Evolutionary conservation across 2,113 vertebrate species (phyloP).

Genomic region (Corydoras maculifer): DNA sequence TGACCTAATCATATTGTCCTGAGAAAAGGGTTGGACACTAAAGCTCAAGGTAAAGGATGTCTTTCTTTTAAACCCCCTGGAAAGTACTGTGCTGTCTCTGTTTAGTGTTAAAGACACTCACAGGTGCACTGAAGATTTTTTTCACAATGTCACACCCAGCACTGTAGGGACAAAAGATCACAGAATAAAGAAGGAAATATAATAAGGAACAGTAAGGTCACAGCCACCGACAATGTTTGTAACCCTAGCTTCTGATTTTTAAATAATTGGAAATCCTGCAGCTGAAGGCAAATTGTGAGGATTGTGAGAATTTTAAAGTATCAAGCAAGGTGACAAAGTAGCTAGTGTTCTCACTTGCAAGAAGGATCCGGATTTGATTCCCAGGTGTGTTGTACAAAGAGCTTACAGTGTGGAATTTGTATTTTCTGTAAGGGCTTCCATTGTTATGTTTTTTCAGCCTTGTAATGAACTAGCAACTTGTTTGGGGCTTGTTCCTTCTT

Average conservation of each 20-base stretch:
- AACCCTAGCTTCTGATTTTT: background rate
- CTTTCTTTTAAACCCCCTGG: background rate
- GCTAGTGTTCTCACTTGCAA: too few relatives aligned
- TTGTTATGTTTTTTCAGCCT: too few relatives aligned
- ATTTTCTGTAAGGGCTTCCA: too few relatives aligned
- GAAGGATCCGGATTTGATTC: too few relatives aligned
- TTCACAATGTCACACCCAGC: slow-evolving; percentile 17
- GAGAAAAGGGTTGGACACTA: background rate
- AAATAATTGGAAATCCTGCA: too few relatives aligned
- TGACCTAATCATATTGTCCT: background rate
- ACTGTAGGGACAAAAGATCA: background rate
- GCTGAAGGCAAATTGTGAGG: too few relatives aligned
- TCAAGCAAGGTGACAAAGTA: too few relatives aligned
- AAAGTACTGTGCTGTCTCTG: slow-evolving; percentile 5
- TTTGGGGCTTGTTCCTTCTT: too few relatives aligned
- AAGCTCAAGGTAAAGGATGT: slow-evolving; percentile 14
- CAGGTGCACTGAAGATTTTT: background rate
- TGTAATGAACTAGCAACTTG: too few relatives aligned
- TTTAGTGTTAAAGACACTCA: slow-evolving; percentile 11
- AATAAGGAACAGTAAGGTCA: slow-evolving; percentile 9
- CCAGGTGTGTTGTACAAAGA: too few relatives aligned
- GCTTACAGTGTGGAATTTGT: too few relatives aligned
- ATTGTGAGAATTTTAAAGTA: too few relatives aligned
- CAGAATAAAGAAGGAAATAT: slow-evolving; percentile 1
- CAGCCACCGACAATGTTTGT: slow-evolving; percentile 3